Evolutionary conservation across 2,797 vertebrate species (phyloP), one percentile per base, ranked within the genome.

Genomic region (Gadopsis bispinosus): DNA sequence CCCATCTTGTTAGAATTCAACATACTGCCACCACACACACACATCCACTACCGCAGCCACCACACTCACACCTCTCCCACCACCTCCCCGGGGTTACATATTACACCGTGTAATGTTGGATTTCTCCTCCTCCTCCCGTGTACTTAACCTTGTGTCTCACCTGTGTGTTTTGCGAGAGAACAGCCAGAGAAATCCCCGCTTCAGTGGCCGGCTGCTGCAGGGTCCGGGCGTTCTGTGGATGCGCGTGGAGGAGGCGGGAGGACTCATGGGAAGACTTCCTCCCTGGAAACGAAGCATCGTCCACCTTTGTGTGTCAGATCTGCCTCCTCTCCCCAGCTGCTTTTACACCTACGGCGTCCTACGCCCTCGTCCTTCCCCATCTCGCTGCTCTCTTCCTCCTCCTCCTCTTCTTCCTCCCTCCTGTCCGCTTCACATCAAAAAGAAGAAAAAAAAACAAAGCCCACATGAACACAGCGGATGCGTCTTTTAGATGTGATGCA

Each of bases 261-360:
- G 72, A 61, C 84, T 77, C 84, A 29, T 7, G 81, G 79, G 87
- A 89, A 72, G 63, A 58, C 65, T 66, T 88, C 88, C 87, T 88
- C 87, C 45, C 75, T 81, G 89, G 84, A 92, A 89, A 83, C 77
- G 83, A 84, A 80, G 77, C 85, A 80, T 43, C 71, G 80, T 88
- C 88, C 87, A 90, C 90, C 89, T 89, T 89, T 90, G 80, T 88
- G 90, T 87, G 83, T 90, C 87, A 90, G 85, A 17, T 76, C 81
- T 84, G 83, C 88, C 89, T 87, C 83, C 78, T 88, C 87, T 75
- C 84, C 80, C 84, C 87, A 83, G 81, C 86, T 92, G 88, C 91
- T 88, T 88, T 73, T 48, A 89, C 92, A 89, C 92, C 92, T 88
- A 91, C 92, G n/a, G 59, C 54, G 45, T 89, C 88, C 86, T 91